Conservation (phyloP, 2,888 invertebrate genomes). For the Drosophila formosana region DNA sequence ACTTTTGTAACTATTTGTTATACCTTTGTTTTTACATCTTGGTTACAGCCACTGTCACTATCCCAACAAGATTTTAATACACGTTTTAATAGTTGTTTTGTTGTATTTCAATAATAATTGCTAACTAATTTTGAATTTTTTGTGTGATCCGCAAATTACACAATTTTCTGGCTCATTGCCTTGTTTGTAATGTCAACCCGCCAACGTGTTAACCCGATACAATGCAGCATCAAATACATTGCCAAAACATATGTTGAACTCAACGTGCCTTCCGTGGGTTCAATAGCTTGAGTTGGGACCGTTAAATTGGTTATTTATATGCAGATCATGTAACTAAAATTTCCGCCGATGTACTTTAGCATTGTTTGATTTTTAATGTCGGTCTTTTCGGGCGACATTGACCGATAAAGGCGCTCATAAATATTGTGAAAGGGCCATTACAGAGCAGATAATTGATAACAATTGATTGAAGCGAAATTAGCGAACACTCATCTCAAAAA, state of each 20-base stretch:
- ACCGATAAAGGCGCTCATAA: constrained; percentile 52
- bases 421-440: constrained; percentile 29
- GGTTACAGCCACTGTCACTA: constrained; percentile 27
- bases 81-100: constrained; percentile 1
- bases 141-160: constrained; percentile 12
- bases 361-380: constrained; percentile 16
- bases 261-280: constrained; percentile 26
- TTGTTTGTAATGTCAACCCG: constrained; percentile 12
- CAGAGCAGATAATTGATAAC: constrained; percentile 12
- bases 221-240: constrained; percentile 13
- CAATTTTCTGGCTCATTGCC: constrained; percentile 1
- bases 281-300: constrained; percentile 47
- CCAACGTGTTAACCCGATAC: neutral
- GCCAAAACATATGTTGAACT: constrained; percentile 14
- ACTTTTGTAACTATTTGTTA: constrained; percentile 38
- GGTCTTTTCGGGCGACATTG: constrained; percentile 57
- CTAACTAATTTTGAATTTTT: neutral
- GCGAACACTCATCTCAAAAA: neutral
- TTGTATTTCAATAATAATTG: neutral
- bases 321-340: constrained; percentile 41
- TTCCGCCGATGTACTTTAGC: constrained; percentile 13
- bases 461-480: neutral
- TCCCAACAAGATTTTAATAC: constrained; percentile 18
- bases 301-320: constrained; percentile 54
- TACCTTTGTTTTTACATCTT: constrained; percentile 13